Base-by-base conservation (phyloP, 2,888 invertebrate species). In the Auanema freiburgensis region DNA sequence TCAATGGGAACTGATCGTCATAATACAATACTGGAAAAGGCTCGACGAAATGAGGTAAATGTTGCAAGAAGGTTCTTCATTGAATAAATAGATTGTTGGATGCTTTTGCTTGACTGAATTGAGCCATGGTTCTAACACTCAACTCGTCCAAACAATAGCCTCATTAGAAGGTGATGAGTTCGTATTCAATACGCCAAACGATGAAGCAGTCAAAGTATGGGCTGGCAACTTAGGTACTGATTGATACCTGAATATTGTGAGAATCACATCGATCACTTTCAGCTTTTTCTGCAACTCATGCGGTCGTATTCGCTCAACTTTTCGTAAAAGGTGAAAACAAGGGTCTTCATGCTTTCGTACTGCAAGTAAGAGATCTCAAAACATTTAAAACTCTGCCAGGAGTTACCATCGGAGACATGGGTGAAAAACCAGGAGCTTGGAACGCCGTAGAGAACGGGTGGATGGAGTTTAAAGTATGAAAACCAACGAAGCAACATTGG, bases 371-470 rank as follows among this genome's bases (percentile, higher is more conserved):
- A 14, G 66, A 68, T 42, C 59, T 57, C 0, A 23, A 16, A n/a
- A 70, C 68, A 12, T 70, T 65, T 55, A 50, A 67, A 16, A 51
- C 74, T 10, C 65, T 74, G 80, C 89, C 91, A 0, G 93, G 93
- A 0, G 89, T 96, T 0, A 88, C 88, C 0, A 90, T 94, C 0
- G 94, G 94, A 0, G 95, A 96, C 84, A 88, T 96, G 86, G 96
- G 96, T 0, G 91, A 91, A 84, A 96, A 96, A 86, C 87, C 92
- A 49, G 94, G 92, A 0, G 71, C 61, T 16, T 87, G 93, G 10
- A 92, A 95, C 85, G 94, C 93, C 2, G 85, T 95, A 46, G 96
- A 96, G 84, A 96, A 96, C 86, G 96, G 96, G 11, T 78, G 78
- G 78, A 68, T 76, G 69, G 66, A 66, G 52, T 78, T 78, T 57